Evolutionary conservation across 2,113 vertebrate genomes (phyloP), one percentile per base, ranked within the genome.

Genomic region (Columba livia): DNA sequence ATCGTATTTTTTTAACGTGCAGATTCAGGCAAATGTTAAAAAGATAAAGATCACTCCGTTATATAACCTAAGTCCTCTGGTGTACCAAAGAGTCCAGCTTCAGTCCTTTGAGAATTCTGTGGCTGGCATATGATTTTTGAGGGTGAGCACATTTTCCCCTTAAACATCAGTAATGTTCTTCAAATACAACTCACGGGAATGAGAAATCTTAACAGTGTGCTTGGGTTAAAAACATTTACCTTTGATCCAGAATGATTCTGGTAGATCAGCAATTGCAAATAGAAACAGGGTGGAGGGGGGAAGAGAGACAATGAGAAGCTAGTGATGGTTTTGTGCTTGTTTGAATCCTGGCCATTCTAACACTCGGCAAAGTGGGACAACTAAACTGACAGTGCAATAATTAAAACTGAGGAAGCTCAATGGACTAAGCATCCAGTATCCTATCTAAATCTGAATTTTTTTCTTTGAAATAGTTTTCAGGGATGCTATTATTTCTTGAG

Each of bases 11-110:
- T 82, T 50, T 47, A 74, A 86, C 2, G 9, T 92, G 88, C 88
- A 75, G 44, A 93, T 79, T 93, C 82, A 88, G 82, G 88, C 82
- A 94, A 91, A 94, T 70, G 79, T 91, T 83, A 93, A 88, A 69
- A 54, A 77, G 74, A 79, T 66, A 66, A 79, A 60, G 79, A 94
- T 95, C 72, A 50, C 48, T 67, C 48, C 54, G 28, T 91, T 88
- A 73, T 82, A 82, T 94, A 94, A 95, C 85, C 62, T 54, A 81
- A 89, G 81, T 79, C 23, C 64, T 80, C 72, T 88, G 83, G 18
- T 91, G 85, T 47, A 47, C 44, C 44, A 47, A 79, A 9, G 20
- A 73, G 93, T 89, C 67, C 93, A 83, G 11, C 85, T 96, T 79
- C 36, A 64, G 72, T 31, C 64, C 29, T 93, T 69, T 66, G 6